Conservation (phyloP, 2,888 invertebrate genomes). For the Campaea margaritaria region DNA sequence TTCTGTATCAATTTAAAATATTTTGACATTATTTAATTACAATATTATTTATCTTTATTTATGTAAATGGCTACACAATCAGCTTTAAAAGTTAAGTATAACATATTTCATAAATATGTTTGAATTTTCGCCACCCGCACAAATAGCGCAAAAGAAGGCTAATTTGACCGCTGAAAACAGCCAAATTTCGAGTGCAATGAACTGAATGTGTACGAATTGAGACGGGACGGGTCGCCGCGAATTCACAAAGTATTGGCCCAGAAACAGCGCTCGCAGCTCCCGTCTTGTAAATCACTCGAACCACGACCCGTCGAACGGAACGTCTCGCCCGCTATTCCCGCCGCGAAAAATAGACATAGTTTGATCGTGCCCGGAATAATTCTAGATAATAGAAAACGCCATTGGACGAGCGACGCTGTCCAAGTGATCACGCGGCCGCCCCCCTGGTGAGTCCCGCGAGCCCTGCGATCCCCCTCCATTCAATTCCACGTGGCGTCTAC, state of each 20-base stretch:
- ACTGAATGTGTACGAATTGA: constrained; percentile 50
- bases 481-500: constrained; percentile 50
- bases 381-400: constrained; percentile 73
- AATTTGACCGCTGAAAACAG: constrained; percentile 10
- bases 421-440: constrained; percentile 67
- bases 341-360: constrained; percentile 81
- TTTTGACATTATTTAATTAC: too few species aligned
- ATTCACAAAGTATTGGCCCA: constrained; percentile 71
- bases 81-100: neutral
- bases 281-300: constrained; percentile 76
- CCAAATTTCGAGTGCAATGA: constrained; percentile 64
- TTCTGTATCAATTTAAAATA: too few species aligned
- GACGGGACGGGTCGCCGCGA: constrained; percentile 57
- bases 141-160: constrained; percentile 1
- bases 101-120: neutral
- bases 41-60: too few species aligned
- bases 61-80: too few species aligned
- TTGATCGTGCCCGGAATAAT: constrained; percentile 76
- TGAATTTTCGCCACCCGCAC: neutral
- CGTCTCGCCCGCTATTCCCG: constrained; percentile 62
- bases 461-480: constrained; percentile 51
- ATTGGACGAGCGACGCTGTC: constrained; percentile 66
- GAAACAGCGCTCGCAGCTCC: constrained; percentile 70
- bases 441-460: constrained; percentile 72
- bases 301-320: constrained; percentile 66